Evolutionary conservation across 2,797 vertebrate genomes (phyloP).

Genomic region (Tokudaia muenninki): DNA sequence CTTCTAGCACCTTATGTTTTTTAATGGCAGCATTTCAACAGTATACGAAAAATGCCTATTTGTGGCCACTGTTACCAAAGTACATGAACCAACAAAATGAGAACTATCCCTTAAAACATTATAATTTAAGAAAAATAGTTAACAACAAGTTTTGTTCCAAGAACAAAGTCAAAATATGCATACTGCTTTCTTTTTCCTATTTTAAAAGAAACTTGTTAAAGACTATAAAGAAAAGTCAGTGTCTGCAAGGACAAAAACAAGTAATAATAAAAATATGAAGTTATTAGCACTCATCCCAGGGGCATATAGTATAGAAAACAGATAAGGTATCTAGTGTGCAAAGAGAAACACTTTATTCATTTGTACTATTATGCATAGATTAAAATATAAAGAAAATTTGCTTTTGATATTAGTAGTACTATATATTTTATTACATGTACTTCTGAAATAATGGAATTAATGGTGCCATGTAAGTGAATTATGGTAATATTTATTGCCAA

Average conservation of each 20-base stretch:
- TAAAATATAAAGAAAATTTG: slow-evolving; percentile 11
- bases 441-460: too few species aligned
- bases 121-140: slow-evolving; percentile 1
- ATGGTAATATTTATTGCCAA: too few species aligned
- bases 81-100: background rate
- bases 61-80: background rate
- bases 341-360: background rate
- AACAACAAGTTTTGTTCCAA: slow-evolving; percentile 1
- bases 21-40: background rate
- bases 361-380: background rate
- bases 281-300: background rate
- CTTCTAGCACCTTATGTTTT: background rate
- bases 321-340: background rate
- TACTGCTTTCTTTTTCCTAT: background rate
- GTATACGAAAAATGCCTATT: background rate
- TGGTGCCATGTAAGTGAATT: too few species aligned
- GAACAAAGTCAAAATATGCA: background rate
- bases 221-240: background rate
- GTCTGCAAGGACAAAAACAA: background rate
- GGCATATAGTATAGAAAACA: background rate
- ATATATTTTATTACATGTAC: too few species aligned
- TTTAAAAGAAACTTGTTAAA: background rate
- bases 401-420: background rate
- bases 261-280: background rate
- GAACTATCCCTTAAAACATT: background rate